Evolutionary conservation across 2,113 vertebrate genomes (phyloP).

Genomic region (Limnothrissa miodon): DNA sequence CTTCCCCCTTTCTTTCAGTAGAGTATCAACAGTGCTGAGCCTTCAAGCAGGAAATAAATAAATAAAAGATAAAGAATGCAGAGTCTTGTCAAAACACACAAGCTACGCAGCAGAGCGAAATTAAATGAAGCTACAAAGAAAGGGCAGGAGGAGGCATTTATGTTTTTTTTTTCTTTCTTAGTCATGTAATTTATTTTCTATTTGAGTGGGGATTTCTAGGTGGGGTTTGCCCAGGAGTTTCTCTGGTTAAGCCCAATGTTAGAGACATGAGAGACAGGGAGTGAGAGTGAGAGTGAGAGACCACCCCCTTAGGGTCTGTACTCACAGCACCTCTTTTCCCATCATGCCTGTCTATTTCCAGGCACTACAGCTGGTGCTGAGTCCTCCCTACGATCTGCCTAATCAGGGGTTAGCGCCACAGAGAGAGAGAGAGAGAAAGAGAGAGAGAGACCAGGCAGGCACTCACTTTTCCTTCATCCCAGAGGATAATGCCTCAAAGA

Average conservation of each 20-base stretch:
- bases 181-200: neutral
- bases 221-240: slow-evolving; percentile 59
- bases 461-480: slow-evolving; percentile 1
- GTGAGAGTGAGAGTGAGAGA: slow-evolving; percentile 28
- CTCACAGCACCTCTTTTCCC: slow-evolving; percentile 36
- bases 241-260: slow-evolving; percentile 36
- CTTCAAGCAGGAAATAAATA: slow-evolving; percentile 37
- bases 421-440: neutral
- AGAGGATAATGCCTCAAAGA: neutral
- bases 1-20: slow-evolving; percentile 54
- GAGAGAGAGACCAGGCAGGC: neutral
- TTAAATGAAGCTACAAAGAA: slow-evolving; percentile 35
- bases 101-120: neutral
- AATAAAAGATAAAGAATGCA: neutral
- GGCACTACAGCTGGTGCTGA: slow-evolving; percentile 22
- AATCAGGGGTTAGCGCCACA: neutral
- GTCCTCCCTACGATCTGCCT: neutral
- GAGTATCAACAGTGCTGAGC: slow-evolving; percentile 55
- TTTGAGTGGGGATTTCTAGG: slow-evolving; percentile 53
- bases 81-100: neutral
- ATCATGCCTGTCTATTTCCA: slow-evolving; percentile 28
- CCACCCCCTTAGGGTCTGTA: slow-evolving; percentile 32
- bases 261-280: neutral
- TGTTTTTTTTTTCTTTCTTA: slow-evolving; percentile 38
- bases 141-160: slow-evolving; percentile 42